Evolutionary conservation across 1,140 invertebrate species (phyloP), one percentile per base, ranked within the genome.

Genomic region (Dryas iulia): DNA sequence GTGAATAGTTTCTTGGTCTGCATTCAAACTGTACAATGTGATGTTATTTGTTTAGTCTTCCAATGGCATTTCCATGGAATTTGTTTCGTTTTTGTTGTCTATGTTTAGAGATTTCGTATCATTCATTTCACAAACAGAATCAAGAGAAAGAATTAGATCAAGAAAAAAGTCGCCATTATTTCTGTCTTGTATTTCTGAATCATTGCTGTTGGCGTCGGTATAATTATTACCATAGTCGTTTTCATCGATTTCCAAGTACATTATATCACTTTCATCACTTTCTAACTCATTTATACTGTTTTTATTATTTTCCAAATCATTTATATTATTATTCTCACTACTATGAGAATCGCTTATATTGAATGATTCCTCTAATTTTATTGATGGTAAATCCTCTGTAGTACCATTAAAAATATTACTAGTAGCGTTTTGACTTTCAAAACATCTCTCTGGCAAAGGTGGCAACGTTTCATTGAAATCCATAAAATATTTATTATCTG

Each of bases 71-170:
- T 47, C 39, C 0, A 47, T 21, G 1, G 10, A 18, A 47, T 47
- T 47, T 21, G 18, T 21, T 47, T 0, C 39, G 6, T 21, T 21
- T 47, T 0, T 18, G 6, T 21, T 21, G 2, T 10, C n/a, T 6
- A 14, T 47, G 2, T 47, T 10, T 47, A n/a, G 5, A 7, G 18
- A 47, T 24, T 24, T 18, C 33, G 59, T 59, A 54, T 70, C 62
- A 60, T 64, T 59, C 21, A 31, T 39, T 23, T 65, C 10, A 25
- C 57, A 58, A 21, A 28, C 11, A 11, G 56, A 25, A 30, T 35
- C 56, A 39, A 70, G 68, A 14, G 61, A 65, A 24, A 70, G 33
- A n/a, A 65, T 26, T 14, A 69, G 59, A 57, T 69, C 53, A 26
- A 69, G 56, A 64, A 69, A 69, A 58, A 30, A 59, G 21, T 54